These are phyloP conservation scores for Andrena bicolor DNA, from an alignment of 2,888 invertebrate genomes.

Conservation along the genomic window DNA sequence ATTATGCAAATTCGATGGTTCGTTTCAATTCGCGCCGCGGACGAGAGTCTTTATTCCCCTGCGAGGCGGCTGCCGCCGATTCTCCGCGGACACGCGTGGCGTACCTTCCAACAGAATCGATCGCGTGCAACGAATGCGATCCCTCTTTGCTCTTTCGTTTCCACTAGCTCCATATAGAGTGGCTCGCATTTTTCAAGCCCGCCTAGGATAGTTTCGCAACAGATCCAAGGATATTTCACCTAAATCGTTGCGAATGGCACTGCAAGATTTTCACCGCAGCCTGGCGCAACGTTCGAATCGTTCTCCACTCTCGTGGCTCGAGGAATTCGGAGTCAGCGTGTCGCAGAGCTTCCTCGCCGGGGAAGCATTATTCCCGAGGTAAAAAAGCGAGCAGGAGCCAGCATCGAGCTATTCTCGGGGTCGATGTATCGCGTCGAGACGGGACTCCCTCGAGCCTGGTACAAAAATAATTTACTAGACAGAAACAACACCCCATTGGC, in stretches of 20 bases:
- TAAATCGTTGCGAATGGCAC: no score
- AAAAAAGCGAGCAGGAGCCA: slow-evolving; percentile 20
- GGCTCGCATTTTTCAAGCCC: no score
- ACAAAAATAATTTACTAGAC: slow-evolving; percentile 68
- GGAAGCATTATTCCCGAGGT: slow-evolving; percentile 20
- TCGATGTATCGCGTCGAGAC: slow-evolving; percentile 43
- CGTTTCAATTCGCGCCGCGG: slow-evolving; percentile 14
- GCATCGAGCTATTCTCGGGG: slow-evolving; percentile 57
- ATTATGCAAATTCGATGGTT: slow-evolving; percentile 48
- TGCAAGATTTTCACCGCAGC: no score
- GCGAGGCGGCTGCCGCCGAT: not conserved
- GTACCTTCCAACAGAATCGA: not conserved
- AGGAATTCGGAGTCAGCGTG: no score
- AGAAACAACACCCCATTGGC: slow-evolving; percentile 54
- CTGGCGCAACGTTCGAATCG: no score
- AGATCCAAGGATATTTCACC: no score
- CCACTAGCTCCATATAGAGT: no score
- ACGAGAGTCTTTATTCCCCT: slow-evolving; percentile 6
- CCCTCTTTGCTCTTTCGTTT: no score
- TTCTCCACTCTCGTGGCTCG: no score
- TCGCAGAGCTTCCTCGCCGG: not conserved
- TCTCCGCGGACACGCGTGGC: no score
- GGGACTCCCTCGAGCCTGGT: slow-evolving; percentile 61
- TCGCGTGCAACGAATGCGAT: not conserved
- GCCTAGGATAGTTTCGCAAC: no score